Conservation (phyloP, 2,888 invertebrate genomes). For the Lepidocyrtinus sp. region DNA sequence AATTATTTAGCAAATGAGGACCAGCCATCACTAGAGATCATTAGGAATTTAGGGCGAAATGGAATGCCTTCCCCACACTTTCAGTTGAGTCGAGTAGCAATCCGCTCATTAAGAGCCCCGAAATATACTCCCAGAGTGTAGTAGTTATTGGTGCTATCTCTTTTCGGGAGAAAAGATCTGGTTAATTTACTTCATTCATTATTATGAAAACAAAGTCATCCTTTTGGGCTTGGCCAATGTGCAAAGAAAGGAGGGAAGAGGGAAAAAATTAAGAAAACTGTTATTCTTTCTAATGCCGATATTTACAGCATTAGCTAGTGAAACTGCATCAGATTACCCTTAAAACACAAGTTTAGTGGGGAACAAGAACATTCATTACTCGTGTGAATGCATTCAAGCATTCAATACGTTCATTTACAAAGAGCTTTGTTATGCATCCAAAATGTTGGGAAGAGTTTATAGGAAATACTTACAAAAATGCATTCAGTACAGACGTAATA, state of each 20-base stretch:
- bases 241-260: constrained; percentile 14
- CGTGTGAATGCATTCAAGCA: constrained; percentile 54
- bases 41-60: too few species aligned
- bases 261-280: not conserved
- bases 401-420: constrained; percentile 28
- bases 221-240: constrained; percentile 48
- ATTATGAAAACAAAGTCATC: constrained; percentile 52
- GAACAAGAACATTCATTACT: constrained; percentile 52
- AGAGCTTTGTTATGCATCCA: constrained; percentile 47
- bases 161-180: too few species aligned
- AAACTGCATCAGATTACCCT: too few species aligned
- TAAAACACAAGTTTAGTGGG: not conserved
- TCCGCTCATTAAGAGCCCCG: too few species aligned
- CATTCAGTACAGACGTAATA: not conserved
- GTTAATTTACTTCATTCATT: constrained; percentile 61
- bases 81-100: too few species aligned
- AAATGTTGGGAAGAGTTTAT: not conserved
- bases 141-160: too few species aligned
- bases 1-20: too few species aligned
- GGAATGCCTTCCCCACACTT: too few species aligned
- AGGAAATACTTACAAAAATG: not conserved
- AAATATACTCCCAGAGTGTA: too few species aligned
- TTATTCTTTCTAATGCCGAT: constrained; percentile 11
- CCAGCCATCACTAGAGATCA: too few species aligned
- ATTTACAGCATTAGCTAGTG: too few species aligned